Conservation (phyloP, 1,140 invertebrate species). For the Drosophila carrolli region DNA sequence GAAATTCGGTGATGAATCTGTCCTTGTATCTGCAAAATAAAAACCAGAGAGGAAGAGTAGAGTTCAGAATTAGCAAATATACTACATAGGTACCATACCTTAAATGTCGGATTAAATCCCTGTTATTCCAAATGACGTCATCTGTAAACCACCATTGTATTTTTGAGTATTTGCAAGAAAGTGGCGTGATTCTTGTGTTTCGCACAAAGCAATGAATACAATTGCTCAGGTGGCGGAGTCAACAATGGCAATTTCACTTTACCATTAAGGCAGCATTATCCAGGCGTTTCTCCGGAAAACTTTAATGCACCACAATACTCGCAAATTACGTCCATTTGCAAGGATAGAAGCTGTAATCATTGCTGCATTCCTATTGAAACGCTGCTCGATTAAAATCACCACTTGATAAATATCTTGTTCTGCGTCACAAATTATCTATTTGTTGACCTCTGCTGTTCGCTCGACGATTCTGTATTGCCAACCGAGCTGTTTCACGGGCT, state of each 20-base stretch:
- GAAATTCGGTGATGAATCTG: constrained; percentile 27
- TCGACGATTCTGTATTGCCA: not conserved
- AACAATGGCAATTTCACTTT: rapidly evolving
- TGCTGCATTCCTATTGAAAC: constrained; percentile 1
- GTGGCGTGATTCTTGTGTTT: not conserved
- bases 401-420: too few relatives aligned
- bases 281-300: too few relatives aligned
- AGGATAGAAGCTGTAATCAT: not conserved
- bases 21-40: too few relatives aligned
- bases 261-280: too few relatives aligned
- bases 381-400: constrained; percentile 5
- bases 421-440: not conserved
- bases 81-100: too few relatives aligned
- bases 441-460: not conserved
- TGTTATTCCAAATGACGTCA: too few relatives aligned
- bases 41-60: too few relatives aligned
- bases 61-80: too few relatives aligned
- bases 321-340: too few relatives aligned
- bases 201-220: not conserved
- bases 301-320: too few relatives aligned
- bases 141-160: constrained; percentile 4
- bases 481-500: constrained; percentile 1
- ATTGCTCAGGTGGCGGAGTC: rapidly evolving
- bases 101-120: too few relatives aligned
- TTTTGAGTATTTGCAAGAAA: constrained; percentile 1